Conservation (phyloP, 1,140 invertebrate species). For the Centruroides sculpturatus region DNA sequence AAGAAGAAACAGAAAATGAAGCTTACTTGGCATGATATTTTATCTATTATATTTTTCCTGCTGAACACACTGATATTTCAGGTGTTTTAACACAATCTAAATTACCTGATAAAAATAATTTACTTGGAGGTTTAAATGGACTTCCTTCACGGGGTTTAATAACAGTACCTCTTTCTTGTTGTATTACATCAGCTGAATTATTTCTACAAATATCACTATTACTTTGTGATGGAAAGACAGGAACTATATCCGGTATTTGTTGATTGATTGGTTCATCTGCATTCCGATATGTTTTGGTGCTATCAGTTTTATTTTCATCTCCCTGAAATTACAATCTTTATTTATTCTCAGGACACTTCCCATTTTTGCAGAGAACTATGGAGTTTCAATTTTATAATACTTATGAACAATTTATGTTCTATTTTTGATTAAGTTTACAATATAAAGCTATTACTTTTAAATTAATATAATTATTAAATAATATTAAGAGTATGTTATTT, state of each 20-base stretch:
- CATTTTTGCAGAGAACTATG: neutral
- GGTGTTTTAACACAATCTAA: neutral
- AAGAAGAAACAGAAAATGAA: neutral
- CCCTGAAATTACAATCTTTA: neutral
- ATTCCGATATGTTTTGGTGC: neutral
- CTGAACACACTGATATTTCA: too few relatives aligned
- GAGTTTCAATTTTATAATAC: neutral
- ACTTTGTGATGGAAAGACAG: neutral
- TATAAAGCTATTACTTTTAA: too few relatives aligned
- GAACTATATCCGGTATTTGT: slow-evolving; percentile 9
- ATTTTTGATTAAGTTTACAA: neutral
- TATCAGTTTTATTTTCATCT: neutral
- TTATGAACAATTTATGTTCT: neutral
- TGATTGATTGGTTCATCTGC: slow-evolving; percentile 11
- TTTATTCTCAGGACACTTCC: neutral
- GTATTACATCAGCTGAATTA: too few relatives aligned
- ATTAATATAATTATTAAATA: too few relatives aligned
- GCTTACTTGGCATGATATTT: neutral
- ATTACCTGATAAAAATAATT: slow-evolving; percentile 9
- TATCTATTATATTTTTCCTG: neutral
- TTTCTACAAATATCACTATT: too few relatives aligned
- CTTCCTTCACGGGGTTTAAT: slow-evolving; percentile 16
- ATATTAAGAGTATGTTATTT: too few relatives aligned
- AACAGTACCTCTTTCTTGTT: slow-evolving; percentile 3
- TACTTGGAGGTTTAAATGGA: slow-evolving; percentile 14